Conservation (phyloP, 2,113 vertebrate species). For the Lucifuga dentata region DNA sequence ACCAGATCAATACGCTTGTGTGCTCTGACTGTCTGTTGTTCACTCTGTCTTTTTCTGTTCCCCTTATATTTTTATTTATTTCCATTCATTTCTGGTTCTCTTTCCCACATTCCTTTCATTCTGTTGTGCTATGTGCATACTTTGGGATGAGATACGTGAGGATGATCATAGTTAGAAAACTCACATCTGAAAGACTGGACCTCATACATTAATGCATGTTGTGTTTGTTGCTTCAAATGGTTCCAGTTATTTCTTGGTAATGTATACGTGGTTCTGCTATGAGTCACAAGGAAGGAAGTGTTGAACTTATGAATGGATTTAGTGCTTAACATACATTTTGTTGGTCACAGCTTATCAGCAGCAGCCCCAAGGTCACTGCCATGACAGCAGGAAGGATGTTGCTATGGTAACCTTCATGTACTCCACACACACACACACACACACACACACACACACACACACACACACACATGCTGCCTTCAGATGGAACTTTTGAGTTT, state of each 20-base stretch:
- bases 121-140: not conserved
- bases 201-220: no score
- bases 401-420: constrained; percentile 33
- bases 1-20: constrained; percentile 66
- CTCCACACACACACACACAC: constrained; percentile 3
- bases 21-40: constrained; percentile 39
- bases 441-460: constrained; percentile 1
- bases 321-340: constrained; percentile 10
- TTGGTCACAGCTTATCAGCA: constrained; percentile 26
- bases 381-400: constrained; percentile 43
- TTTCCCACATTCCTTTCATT: not conserved
- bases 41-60: not conserved
- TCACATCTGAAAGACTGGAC: not conserved
- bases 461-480: no score
- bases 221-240: not conserved
- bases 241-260: not conserved
- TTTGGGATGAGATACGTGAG: not conserved
- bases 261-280: not conserved
- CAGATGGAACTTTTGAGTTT: no score
- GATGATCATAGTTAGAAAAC: not conserved
- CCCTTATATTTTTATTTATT: constrained; percentile 3
- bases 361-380: constrained; percentile 53
- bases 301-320: constrained; percentile 32
- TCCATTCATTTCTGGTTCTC: constrained; percentile 1
- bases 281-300: constrained; percentile 9